Conservation (phyloP, 2,113 vertebrate species). For the Pseudorhombus dupliciocellatus region DNA sequence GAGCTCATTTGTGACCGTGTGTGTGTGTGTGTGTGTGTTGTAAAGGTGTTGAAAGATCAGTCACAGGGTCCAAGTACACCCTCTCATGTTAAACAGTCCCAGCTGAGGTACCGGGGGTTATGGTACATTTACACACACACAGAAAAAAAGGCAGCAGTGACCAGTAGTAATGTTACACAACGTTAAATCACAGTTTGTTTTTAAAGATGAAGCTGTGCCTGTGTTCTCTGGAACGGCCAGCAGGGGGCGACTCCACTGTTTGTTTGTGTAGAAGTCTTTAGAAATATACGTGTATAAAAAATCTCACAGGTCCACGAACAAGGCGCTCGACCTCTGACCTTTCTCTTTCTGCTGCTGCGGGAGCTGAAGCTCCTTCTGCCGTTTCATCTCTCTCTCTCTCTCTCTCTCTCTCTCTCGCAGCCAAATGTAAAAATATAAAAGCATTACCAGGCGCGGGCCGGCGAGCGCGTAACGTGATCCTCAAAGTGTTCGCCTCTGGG, state of each 20-base stretch:
- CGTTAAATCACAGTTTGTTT: too few species aligned
- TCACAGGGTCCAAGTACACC: constrained; percentile 50
- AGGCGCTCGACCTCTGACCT: constrained; percentile 26
- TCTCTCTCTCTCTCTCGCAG: constrained; percentile 7
- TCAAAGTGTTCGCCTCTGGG: constrained; percentile 37
- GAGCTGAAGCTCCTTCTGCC: background rate
- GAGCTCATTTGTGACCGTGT: constrained; percentile 31
- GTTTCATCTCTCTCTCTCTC: too few species aligned
- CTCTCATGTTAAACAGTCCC: constrained; percentile 59
- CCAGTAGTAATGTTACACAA: too few species aligned
- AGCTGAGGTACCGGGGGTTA: constrained; percentile 48
- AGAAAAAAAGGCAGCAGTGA: background rate
- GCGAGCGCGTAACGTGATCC: constrained; percentile 35
- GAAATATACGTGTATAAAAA: too few species aligned
- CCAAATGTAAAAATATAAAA: constrained; percentile 23
- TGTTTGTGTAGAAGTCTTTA: too few species aligned
- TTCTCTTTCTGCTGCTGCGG: background rate
- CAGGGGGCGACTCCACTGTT: background rate
- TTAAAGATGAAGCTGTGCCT: background rate
- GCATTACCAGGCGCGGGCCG: background rate
- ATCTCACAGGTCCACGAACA: too few species aligned
- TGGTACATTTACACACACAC: constrained; percentile 21
- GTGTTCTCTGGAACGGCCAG: background rate
- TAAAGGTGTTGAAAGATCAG: constrained; percentile 67
- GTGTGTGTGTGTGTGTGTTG: constrained; percentile 38